Conservation (phyloP, 2,888 invertebrate genomes). For the Ferrisia virgata region DNA sequence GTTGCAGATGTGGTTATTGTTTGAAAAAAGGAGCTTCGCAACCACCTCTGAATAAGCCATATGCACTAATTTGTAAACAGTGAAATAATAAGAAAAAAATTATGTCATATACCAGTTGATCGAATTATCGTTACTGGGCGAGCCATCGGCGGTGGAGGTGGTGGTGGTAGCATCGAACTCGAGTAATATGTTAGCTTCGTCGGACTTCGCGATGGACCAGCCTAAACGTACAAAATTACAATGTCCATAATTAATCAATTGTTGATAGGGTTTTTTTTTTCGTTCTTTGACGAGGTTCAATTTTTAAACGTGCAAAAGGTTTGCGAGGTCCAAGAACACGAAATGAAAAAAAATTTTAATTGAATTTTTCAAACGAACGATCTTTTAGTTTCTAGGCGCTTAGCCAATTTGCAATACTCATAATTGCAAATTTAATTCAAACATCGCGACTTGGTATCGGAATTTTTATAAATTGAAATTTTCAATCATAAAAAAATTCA, state of each 20-base stretch:
- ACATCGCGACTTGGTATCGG: too few relatives aligned
- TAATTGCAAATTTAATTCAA: too few relatives aligned
- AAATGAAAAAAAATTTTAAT: too few relatives aligned
- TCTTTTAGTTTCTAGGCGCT: too few relatives aligned
- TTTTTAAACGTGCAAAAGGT: too few relatives aligned
- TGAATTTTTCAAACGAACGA: too few relatives aligned
- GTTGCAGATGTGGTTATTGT: too few relatives aligned
- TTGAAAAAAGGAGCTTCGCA: background rate
- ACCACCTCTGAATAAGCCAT: slow-evolving; percentile 1
- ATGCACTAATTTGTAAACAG: background rate
- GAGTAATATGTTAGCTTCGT: slow-evolving; percentile 77
- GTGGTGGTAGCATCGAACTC: slow-evolving; percentile 90
- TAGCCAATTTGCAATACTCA: too few relatives aligned
- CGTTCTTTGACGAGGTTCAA: background rate
- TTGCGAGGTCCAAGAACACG: too few relatives aligned
- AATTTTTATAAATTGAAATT: too few relatives aligned
- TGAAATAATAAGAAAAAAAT: background rate
- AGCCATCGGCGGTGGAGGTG: slow-evolving; percentile 93
- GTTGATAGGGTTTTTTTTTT: background rate
- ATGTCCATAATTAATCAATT: slow-evolving; percentile 47
- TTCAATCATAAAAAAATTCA: too few relatives aligned
- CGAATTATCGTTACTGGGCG: slow-evolving; percentile 93
- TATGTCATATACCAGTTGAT: slow-evolving; percentile 67
- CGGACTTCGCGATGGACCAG: slow-evolving; percentile 64
- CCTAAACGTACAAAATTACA: slow-evolving; percentile 54